Evolutionary conservation across 2,113 vertebrate genomes (phyloP), one percentile per base, ranked within the genome.

Genomic region (Larimichthys polyactis): DNA sequence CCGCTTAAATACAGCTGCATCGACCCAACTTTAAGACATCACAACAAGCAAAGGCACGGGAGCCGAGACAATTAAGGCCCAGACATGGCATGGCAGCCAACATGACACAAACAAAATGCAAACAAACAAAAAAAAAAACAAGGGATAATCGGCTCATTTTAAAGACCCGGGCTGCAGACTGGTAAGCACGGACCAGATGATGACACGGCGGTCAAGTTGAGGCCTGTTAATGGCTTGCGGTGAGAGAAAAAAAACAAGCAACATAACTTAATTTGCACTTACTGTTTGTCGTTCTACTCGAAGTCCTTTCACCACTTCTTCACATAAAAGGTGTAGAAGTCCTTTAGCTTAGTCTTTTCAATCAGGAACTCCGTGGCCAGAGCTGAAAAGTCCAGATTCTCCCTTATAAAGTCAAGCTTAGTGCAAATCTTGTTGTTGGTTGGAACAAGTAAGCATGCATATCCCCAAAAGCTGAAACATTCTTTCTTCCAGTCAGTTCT

Each of bases 31-130:
- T 51, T 9, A 19, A 57, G 22, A 51, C n/a, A 16, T 44, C 10
- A 70, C 78, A 76, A 75, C 24, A 57, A 68, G 55, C 66, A 48
- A 60, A 67, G 16, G 46, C 72, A 60, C n/a, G 2, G 67, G 49
- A 12, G 44, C 55, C 24, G 5, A 78, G 40, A 64, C 19, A 64
- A 63, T 24, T 22, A 44, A 20, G 51, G 20, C 15, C 51, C 57
- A 58, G 43, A 49, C n/a, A 5, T 19, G 36, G 57, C 69, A 71
- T 12, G 9, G 72, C 60, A 67, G 67, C 52, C 29, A 29, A 36
- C 66, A 43, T 15, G 73, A 22, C 54, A 40, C 63, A 27, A 14
- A 65, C 58, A 57, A 69, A 64, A 60, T 11, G 22, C 58, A 70
- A 73, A 58, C 48, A 9, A 51, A 63, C 32, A 57, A 52, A 32